Evolutionary conservation across 1,140 invertebrate genomes (phyloP).

Genomic region (Chironomus striatipennis): DNA sequence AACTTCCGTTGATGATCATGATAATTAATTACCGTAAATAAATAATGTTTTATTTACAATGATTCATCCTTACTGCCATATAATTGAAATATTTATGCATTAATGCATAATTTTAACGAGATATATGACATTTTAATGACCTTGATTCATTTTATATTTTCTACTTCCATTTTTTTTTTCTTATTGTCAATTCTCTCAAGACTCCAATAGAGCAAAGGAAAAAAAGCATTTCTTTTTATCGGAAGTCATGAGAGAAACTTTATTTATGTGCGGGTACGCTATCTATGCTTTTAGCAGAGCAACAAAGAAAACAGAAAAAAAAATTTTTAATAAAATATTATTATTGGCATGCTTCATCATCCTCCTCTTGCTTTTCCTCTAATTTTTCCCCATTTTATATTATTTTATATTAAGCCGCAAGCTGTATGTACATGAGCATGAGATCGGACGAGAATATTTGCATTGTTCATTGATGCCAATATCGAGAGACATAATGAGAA

Average conservation of each 20-base stretch:
- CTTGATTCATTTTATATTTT: no score
- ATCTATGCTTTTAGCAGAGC: no score
- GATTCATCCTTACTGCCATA: no score
- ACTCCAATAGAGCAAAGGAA: background rate
- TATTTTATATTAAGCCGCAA: background rate
- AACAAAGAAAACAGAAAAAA: no score
- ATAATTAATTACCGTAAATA: no score
- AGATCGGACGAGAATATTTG: background rate
- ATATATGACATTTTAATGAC: background rate
- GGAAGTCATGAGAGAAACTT: background rate
- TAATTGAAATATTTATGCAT: no score
- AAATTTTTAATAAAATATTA: background rate
- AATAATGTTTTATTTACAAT: no score
- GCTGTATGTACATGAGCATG: background rate
- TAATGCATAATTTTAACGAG: no score
- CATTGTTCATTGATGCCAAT: background rate
- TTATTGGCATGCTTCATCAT: slow-evolving; percentile 3
- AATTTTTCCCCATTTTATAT: background rate
- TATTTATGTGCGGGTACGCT: background rate
- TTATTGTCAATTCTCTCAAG: background rate
- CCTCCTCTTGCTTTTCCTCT: background rate
- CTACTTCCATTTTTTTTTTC: background rate
- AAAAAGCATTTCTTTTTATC: background rate
- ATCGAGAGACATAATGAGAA: background rate
- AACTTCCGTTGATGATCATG: no score